Evolutionary conservation across 2,888 invertebrate species (phyloP).

Genomic region (Protodeltote pygarga): DNA sequence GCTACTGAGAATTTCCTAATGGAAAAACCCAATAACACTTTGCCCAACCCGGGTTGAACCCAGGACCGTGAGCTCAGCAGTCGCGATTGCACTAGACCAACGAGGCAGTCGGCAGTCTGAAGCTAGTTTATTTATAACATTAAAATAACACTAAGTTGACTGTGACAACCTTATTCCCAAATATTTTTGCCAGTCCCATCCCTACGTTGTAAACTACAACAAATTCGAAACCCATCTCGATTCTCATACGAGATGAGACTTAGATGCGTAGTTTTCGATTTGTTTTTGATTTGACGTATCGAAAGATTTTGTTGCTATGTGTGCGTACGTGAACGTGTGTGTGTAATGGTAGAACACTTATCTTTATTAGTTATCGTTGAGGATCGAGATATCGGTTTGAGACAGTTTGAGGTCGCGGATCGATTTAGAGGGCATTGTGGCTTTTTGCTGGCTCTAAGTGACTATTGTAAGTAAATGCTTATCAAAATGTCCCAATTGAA

Average conservation of each 20-base stretch:
- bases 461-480: too few species aligned
- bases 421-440: neutral
- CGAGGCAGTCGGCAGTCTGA: too few species aligned
- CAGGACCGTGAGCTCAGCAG: too few species aligned
- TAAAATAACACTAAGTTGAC: neutral
- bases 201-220: conserved; percentile 17
- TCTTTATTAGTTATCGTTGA: conserved; percentile 35
- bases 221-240: conserved; percentile 26
- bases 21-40: conserved; percentile 2
- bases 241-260: conserved; percentile 32
- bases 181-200: conserved; percentile 6
- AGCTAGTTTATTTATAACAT: too few species aligned
- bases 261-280: conserved; percentile 36
- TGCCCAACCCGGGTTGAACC: too few species aligned
- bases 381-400: conserved; percentile 7
- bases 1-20: conserved; percentile 14
- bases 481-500: too few species aligned
- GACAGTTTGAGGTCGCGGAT: neutral
- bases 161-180: neutral
- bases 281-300: conserved; percentile 35
- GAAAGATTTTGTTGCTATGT: neutral
- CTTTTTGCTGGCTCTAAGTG: too few species aligned
- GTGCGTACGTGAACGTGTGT: neutral
- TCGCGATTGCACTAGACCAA: too few species aligned
- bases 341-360: conserved; percentile 21